Base-by-base conservation (phyloP, 2,888 invertebrate species). In the Pheosia tremula region DNA sequence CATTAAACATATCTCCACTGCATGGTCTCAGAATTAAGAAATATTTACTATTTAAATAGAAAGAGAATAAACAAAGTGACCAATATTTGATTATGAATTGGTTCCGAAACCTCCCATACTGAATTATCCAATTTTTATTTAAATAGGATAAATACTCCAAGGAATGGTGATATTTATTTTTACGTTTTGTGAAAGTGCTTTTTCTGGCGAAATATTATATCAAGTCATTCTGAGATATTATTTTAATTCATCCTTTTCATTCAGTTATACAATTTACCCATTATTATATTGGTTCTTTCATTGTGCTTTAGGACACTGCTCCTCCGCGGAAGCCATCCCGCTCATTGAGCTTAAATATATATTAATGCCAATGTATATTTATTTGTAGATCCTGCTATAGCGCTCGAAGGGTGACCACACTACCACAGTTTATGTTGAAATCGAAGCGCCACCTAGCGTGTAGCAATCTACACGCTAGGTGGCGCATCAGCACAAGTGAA, bases 101-200 rank as follows among this genome's bases (percentile, higher is more conserved):
- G 24, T 56, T 59, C 39, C 39, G 10, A 56, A 24, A 24, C 24
- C 56, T 57, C 58, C 53, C 58, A 63, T 67, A 62, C 66, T 70
- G 66, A 71, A 69, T 71, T 58, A 64, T 69, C 56, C 66, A 66
- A 65, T 67, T 41, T 54, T 54, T 63, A 59, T 67, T 62, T 68
- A 63, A 60, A 58, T 53, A 56, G 60, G 64, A 61, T 53, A n/a
- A 69, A 73, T 72, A 72, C 72, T 77, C 70, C 64, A 65, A 61
- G 13, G 39, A 68, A 61, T 61, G 54, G 70, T 73, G 64, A 64
- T 60, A 64, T 57, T n/a, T 57, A 52, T 38, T 45, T 50, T 58
- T 53, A 53, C 7, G 50, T 24, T 50, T 50, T 50, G 5, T 50
- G 24, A 13, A 24, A 7, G 50, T 4, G 24, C 24, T 24, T 24